A percentile compares a stretch with the other conserved stretches of the same genome.
Conservation (phyloP, 2,113 vertebrate species). For the Osmerus eperlanus region DNA sequence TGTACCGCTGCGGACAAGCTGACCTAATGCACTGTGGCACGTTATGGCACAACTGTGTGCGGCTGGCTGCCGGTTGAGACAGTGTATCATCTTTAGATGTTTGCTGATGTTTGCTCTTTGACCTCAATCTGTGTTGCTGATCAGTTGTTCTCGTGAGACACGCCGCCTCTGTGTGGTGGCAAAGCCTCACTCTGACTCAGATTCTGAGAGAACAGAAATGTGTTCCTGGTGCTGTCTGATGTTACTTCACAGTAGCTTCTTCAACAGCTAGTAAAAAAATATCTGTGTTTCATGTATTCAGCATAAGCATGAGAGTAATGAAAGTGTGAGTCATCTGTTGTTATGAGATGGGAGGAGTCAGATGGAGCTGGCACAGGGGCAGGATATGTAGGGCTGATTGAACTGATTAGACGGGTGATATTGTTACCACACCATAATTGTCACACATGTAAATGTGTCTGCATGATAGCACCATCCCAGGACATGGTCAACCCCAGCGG, state of each 20-base stretch:
- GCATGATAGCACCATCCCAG: background rate
- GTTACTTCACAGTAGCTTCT: too few relatives aligned
- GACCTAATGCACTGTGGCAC: too few relatives aligned
- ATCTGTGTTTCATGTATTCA: background rate
- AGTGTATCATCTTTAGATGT: background rate
- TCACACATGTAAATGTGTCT: background rate
- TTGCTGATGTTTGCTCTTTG: background rate
- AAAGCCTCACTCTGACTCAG: too few relatives aligned
- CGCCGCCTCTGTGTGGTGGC: too few relatives aligned
- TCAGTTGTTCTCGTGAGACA: background rate
- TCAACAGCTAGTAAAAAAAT: background rate
- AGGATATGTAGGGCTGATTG: constrained; percentile 58
- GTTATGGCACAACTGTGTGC: too few relatives aligned
- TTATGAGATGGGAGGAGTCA: background rate
- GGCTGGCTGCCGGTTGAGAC: background rate
- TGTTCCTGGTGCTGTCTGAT: too few relatives aligned
- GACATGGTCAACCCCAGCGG: too few relatives aligned
- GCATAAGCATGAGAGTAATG: background rate
- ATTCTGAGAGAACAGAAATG: too few relatives aligned
- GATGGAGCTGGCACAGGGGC: constrained; percentile 26
- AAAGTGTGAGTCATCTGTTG: background rate
- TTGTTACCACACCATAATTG: background rate
- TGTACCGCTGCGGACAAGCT: too few relatives aligned
- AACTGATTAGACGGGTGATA: constrained; percentile 41
- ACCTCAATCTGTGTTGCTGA: background rate